Conservation (phyloP, 1,140 invertebrate species). For the Heliconius hewitsoni region DNA sequence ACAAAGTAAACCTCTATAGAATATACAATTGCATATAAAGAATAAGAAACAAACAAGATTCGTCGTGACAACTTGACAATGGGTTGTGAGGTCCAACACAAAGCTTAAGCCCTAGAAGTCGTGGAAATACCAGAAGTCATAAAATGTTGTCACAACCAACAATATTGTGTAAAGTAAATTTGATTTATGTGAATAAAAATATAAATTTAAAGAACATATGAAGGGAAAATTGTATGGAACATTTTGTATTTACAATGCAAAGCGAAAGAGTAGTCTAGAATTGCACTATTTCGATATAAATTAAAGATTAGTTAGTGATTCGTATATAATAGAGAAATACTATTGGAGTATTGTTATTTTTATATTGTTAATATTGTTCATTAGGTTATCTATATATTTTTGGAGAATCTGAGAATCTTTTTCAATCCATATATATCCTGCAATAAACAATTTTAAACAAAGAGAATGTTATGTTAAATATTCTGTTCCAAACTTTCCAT, state of each 20-base stretch:
- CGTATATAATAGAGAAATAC: too few relatives aligned
- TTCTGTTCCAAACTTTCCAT: too few relatives aligned
- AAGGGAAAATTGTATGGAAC: background rate
- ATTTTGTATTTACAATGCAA: background rate
- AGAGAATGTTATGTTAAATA: too few relatives aligned
- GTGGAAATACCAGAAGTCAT: slow-evolving; percentile 13
- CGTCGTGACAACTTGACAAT: slow-evolving; percentile 1
- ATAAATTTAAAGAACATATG: slow-evolving; percentile 10
- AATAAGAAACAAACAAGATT: slow-evolving; percentile 3
- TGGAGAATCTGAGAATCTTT: too few relatives aligned
- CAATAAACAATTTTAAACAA: too few relatives aligned
- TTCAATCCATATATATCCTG: too few relatives aligned
- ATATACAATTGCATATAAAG: slow-evolving; percentile 8
- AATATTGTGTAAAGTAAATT: slow-evolving; percentile 10
- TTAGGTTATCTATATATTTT: too few relatives aligned
- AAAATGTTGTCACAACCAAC: slow-evolving; percentile 5
- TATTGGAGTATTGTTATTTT: too few relatives aligned
- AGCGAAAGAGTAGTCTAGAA: background rate
- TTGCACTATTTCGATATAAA: background rate
- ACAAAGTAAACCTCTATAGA: background rate
- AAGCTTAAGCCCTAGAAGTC: slow-evolving; percentile 8
- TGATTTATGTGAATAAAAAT: slow-evolving; percentile 13
- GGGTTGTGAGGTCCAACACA: slow-evolving; percentile 10
- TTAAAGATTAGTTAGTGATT: too few relatives aligned
- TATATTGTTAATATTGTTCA: too few relatives aligned